phyloP scores from a whole-genome alignment of 2,113 vertebrate species.

The western clawed frog (Xenopus tropicalis) region DNA sequence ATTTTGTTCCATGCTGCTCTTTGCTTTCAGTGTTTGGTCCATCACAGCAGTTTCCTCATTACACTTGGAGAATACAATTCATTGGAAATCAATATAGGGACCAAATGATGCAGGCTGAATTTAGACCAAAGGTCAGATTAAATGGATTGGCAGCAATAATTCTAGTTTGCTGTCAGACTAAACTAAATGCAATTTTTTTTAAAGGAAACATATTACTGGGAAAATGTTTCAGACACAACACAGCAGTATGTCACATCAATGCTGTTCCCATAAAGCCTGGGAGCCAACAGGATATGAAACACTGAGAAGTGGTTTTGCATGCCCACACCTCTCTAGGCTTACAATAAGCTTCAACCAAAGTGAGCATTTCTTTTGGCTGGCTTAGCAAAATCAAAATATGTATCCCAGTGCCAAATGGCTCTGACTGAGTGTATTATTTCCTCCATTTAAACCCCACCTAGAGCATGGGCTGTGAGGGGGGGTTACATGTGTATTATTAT shows the following conservation, averaged over 20 bases:
- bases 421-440: no score
- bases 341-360: neutral
- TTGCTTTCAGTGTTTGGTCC: neutral
- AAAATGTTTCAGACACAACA: neutral
- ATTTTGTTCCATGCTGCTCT: neutral
- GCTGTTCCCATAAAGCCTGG: neutral
- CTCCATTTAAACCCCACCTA: no score
- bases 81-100: conserved; percentile 36
- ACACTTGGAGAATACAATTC: neutral
- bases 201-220: no score
- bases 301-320: neutral
- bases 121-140: conserved; percentile 38
- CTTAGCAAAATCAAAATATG: no score
- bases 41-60: conserved; percentile 15
- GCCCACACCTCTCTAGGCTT: neutral
- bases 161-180: neutral
- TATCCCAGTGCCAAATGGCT: no score
- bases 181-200: no score
- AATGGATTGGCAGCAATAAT: conserved; percentile 23
- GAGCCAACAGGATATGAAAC: neutral
- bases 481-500: no score
- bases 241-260: neutral
- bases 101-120: conserved; percentile 16
- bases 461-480: no score
- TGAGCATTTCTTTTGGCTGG: no score